Percentiles rank a stretch among this genome's conserved stretches.
These are phyloP conservation scores for Euleptes europaea DNA, from an alignment of 2,113 vertebrate species.

Conservation along the genomic window DNA sequence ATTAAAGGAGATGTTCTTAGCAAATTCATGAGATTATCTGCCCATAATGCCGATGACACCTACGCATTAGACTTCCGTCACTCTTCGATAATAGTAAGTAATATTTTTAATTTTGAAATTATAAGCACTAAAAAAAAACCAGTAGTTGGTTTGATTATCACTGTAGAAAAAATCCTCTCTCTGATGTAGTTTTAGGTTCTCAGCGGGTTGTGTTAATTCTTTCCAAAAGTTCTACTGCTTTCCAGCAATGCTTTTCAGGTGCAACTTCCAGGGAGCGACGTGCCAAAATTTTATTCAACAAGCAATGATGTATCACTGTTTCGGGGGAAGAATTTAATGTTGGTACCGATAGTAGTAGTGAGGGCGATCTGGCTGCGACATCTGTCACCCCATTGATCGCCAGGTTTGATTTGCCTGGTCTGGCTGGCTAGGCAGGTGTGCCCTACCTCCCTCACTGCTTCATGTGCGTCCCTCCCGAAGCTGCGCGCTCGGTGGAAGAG, in stretches of 20 bases:
- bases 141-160: not conserved
- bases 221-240: not conserved
- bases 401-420: too few relatives aligned
- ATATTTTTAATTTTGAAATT: not conserved
- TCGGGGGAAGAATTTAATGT: not conserved
- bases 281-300: not conserved
- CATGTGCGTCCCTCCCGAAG: too few relatives aligned
- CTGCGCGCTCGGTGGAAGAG: too few relatives aligned
- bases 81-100: conserved; percentile 87
- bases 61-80: conserved; percentile 92
- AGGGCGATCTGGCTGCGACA: too few relatives aligned
- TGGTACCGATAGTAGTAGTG: too few relatives aligned
- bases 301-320: not conserved
- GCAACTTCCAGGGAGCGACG: not conserved
- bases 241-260: not conserved
- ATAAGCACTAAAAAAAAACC: not conserved
- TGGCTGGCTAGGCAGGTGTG: too few relatives aligned
- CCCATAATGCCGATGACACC: conserved; percentile 73
- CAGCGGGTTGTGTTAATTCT: not conserved
- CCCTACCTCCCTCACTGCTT: too few relatives aligned
- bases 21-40: conserved; percentile 82
- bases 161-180: not conserved
- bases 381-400: too few relatives aligned
- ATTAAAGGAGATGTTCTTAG: conserved; percentile 79
- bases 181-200: not conserved